These are phyloP conservation scores for Pseudorasbora parva DNA, from an alignment of 2,113 vertebrate species.

Conservation along the genomic window DNA sequence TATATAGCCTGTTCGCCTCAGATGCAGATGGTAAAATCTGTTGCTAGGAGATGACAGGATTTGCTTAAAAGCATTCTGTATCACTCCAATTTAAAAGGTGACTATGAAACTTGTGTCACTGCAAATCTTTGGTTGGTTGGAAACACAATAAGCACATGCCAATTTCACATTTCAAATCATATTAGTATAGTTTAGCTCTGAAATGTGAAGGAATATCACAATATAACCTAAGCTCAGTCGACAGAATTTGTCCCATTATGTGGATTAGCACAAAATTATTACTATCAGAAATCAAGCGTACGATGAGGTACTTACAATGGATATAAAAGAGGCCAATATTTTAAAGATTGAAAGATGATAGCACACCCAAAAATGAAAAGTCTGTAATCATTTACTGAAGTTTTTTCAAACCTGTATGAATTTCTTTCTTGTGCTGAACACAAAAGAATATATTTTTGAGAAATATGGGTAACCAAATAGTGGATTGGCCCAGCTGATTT, in stretches of 20 bases:
- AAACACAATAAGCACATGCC: background rate
- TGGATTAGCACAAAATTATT: background rate
- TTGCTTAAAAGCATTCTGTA: slow-evolving; percentile 41
- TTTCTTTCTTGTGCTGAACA: too few species aligned
- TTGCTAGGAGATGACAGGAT: slow-evolving; percentile 44
- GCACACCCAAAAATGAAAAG: too few species aligned
- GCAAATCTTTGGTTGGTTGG: slow-evolving; percentile 21
- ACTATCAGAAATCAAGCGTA: background rate
- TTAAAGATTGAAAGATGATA: too few species aligned
- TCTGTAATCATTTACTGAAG: too few species aligned
- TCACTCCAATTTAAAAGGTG: slow-evolving; percentile 24
- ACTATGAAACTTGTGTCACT: slow-evolving; percentile 6
- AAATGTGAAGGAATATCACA: background rate
- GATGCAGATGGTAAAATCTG: background rate
- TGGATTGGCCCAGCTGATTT: too few species aligned
- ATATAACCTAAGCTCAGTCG: background rate
- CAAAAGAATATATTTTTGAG: too few species aligned
- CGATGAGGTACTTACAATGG: background rate
- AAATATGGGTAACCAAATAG: too few species aligned
- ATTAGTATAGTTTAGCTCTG: background rate
- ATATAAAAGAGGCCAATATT: too few species aligned
- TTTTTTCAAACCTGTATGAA: too few species aligned
- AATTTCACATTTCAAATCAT: slow-evolving; percentile 10
- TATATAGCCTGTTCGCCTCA: slow-evolving; percentile 37
- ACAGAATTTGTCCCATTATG: background rate